Evolutionary conservation across 2,797 vertebrate species (phyloP).

Genomic region (Numenius phaeopus): DNA sequence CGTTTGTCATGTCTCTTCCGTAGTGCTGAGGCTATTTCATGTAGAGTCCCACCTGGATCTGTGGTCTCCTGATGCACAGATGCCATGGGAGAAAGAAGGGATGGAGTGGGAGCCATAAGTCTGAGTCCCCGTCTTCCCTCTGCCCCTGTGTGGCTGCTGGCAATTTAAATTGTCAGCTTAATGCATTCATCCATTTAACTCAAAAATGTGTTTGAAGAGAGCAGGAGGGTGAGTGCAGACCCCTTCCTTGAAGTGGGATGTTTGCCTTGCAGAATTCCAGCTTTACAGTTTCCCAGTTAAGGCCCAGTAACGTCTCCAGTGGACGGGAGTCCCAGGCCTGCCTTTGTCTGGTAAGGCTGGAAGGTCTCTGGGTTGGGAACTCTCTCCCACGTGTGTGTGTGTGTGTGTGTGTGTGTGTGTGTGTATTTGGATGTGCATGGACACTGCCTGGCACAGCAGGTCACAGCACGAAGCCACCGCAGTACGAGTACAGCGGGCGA

Average conservation of each 20-base stretch:
- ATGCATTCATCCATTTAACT: constrained; percentile 3
- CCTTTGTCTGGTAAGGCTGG: background rate
- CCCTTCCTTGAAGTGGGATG: background rate
- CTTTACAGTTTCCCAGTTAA: background rate
- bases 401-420: background rate
- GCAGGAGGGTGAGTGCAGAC: background rate
- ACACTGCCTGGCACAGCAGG: background rate
- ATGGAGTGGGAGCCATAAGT: background rate
- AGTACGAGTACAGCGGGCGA: rapidly evolving
- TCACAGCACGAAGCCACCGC: background rate
- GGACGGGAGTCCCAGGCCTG: background rate
- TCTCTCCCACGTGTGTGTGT: background rate
- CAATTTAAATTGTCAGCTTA: constrained; percentile 11
- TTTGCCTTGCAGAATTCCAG: background rate
- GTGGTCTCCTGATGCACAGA: background rate
- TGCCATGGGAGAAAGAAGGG: background rate
- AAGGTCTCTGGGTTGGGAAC: background rate
- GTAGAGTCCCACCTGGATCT: background rate
- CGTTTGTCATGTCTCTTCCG: background rate
- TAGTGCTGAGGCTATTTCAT: background rate
- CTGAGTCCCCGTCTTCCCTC: background rate
- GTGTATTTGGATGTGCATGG: background rate
- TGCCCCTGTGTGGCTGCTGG: background rate
- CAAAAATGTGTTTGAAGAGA: background rate
- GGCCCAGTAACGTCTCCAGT: background rate